These are phyloP conservation scores for Hippopotamus amphibius DNA, from an alignment of 2,113 vertebrate species.

Conservation along the genomic window DNA sequence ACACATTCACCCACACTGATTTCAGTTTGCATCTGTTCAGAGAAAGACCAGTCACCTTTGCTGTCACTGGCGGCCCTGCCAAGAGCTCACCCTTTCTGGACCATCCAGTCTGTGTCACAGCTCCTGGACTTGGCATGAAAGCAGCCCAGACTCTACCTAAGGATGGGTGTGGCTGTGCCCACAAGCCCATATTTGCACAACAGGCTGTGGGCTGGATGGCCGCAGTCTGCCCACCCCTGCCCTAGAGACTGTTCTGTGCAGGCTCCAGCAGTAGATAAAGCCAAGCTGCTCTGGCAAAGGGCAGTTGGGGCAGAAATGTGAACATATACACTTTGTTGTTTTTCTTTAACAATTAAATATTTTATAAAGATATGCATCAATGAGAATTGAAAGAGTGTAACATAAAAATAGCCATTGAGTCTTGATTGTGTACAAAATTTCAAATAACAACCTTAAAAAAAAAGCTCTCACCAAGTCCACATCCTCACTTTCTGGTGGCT, in stretches of 20 bases:
- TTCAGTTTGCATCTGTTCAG: background rate
- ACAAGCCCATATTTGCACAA: background rate
- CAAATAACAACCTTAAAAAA: no score
- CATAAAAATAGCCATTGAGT: no score
- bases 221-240: background rate
- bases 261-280: background rate
- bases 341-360: background rate
- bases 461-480: no score
- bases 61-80: background rate
- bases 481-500: no score
- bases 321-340: no score
- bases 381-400: no score
- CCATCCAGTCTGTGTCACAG: background rate
- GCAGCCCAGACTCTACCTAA: background rate
- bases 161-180: no score
- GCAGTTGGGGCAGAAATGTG: background rate
- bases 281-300: background rate
- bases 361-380: no score
- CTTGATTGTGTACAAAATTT: no score
- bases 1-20: rapidly evolving
- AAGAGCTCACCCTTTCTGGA: background rate
- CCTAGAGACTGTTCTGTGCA: background rate
- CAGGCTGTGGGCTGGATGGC: background rate
- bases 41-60: background rate
- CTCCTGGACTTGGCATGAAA: background rate